Base-by-base conservation (phyloP, 2,113 vertebrate species). In the Triplophysa dalaica region DNA sequence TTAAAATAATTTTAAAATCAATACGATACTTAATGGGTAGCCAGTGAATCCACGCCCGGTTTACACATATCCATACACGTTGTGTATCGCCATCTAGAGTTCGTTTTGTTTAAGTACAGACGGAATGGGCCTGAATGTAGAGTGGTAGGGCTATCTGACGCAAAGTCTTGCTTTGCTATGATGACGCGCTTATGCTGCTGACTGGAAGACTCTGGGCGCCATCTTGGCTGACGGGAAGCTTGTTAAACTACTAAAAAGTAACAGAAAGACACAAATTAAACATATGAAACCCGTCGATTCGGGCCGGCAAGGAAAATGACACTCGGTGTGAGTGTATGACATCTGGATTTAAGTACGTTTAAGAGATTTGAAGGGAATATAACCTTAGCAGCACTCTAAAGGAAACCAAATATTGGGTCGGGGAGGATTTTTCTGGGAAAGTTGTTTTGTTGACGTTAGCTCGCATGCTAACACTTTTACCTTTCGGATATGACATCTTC, bases 151-250 rank as follows among this genome's bases (percentile, higher is more conserved):
- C 56, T 74, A 21, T n/a, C 21, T 17, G 7, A 19, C 1, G n/a
- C 4, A 11, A 41, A 75, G 43, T 0, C 16, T 75, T n/a, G 16
- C 45, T 5, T 63, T 70, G 81, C 77, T 80, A 29, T 3, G 2
- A 74, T 78, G 76, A 80, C 82, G 76, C 69, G 60, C 81, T 81
- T 80, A 50, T 68, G 82, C 79, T 75, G 77, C 70, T 68, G 67
- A 58, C 48, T 17, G 70, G 56, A 78, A 70, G 65, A 75, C 72
- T 14, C 12, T 24, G 22, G 83, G 85, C 91, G 91, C 92, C 92
- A 94, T 94, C 88, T 94, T 94, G 87, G 77, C 81, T 50, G 78
- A 48, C 19, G 75, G 83, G 86, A 86, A 86, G 77, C 61, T 90
- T 81, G 33, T 91, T 86, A 91, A 91, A 89, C 87, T 24, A 78